Conservation (phyloP, 2,797 vertebrate species). For the Malurus leucopterus region DNA sequence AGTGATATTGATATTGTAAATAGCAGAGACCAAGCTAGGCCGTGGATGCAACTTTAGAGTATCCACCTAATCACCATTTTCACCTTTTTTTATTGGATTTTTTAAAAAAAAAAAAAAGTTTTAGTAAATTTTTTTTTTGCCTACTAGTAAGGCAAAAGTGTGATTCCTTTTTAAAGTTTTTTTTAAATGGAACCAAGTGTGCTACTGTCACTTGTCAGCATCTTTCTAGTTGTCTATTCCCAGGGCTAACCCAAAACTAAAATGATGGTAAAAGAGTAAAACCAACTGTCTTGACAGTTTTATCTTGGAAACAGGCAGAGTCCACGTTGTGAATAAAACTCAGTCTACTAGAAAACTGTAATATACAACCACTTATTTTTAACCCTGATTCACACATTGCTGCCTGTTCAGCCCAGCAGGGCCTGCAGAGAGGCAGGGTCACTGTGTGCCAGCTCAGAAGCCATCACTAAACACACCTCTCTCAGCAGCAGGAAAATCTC, state of each 20-base stretch:
- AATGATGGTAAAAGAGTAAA: background rate
- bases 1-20: background rate
- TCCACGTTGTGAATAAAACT: background rate
- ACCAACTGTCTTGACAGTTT: accelerated
- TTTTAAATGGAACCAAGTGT: background rate
- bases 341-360: background rate
- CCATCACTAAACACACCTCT: background rate
- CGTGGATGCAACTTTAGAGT: background rate
- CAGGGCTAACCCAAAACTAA: background rate
- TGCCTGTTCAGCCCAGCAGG: background rate
- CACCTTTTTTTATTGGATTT: background rate
- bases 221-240: background rate
- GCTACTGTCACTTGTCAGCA: background rate
- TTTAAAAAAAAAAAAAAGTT: background rate
- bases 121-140: background rate
- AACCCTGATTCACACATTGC: background rate
- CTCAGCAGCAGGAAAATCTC: background rate
- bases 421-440: background rate
- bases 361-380: background rate
- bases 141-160: background rate
- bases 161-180: background rate
- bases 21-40: background rate
- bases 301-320: background rate
- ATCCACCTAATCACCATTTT: background rate
- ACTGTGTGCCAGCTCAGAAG: background rate